Percentiles rank a stretch among this genome's conserved stretches.
Conservation (phyloP, 2,113 vertebrate genomes). For the Peromyscus polionotus region DNA sequence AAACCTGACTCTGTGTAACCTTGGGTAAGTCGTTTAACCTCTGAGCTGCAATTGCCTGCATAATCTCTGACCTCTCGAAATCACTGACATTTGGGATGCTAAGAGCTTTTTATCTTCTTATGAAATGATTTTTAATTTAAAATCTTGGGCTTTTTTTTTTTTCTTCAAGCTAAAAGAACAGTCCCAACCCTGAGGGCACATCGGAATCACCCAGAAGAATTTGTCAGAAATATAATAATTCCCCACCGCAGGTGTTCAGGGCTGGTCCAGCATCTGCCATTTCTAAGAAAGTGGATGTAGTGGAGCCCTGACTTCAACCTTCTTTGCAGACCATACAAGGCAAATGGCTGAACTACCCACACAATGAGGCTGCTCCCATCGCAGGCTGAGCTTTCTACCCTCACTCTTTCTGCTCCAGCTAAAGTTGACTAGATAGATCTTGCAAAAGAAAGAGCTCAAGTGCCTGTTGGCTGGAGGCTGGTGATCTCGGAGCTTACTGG, state of each 20-base stretch:
- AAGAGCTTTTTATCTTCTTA: slow-evolving; percentile 1
- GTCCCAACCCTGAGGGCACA: neutral
- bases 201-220: slow-evolving; percentile 14
- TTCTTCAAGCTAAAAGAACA: neutral
- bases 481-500: neutral
- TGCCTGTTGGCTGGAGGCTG: neutral
- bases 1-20: neutral
- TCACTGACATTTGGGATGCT: neutral
- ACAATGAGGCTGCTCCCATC: neutral
- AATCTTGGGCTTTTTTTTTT: neutral
- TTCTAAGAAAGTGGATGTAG: neutral
- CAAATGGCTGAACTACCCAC: neutral
- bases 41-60: neutral
- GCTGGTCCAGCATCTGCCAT: neutral
- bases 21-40: slow-evolving; percentile 65
- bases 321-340: neutral
- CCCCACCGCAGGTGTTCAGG: neutral
- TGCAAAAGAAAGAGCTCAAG: neutral
- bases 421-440: neutral
- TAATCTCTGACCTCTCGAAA: slow-evolving; percentile 21
- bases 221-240: neutral
- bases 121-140: slow-evolving; percentile 37
- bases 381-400: neutral
- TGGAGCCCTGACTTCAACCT: neutral
- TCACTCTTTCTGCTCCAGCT: neutral